Percentiles rank a stretch among this genome's conserved stretches.
phyloP scores from a whole-genome alignment of 2,888 invertebrate species.

The Rhimphoctona megacephalus region DNA sequence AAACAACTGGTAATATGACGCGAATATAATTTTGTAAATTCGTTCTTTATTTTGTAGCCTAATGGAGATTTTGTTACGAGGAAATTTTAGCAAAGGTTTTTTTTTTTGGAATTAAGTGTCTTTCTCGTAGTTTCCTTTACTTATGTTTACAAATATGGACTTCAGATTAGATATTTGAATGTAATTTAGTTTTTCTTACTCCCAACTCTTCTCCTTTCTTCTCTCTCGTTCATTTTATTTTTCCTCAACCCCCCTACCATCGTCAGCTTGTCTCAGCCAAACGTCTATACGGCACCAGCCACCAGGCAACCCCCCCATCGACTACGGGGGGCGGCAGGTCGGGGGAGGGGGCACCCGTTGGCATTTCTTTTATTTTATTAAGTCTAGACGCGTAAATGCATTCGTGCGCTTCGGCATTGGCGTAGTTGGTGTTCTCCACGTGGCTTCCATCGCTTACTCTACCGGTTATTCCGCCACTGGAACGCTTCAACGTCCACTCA shows the following conservation, averaged over 20 bases:
- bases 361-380: conserved; percentile 84
- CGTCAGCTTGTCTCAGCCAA: conserved; percentile 47
- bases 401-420: conserved; percentile 81
- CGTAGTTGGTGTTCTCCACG: conserved; percentile 76
- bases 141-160: not conserved
- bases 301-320: conserved; percentile 66
- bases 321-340: conserved; percentile 42
- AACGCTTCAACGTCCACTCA: conserved; percentile 21
- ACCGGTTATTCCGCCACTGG: conserved; percentile 44
- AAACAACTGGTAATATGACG: not conserved
- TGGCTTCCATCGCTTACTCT: conserved; percentile 55
- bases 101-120: not conserved
- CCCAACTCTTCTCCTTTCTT: conserved; percentile 35
- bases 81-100: not conserved
- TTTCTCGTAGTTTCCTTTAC: not conserved
- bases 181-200: conserved; percentile 9
- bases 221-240: conserved; percentile 52
- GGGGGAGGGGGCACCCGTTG: conserved; percentile 70
- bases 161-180: not conserved
- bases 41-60: not conserved
- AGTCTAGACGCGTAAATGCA: conserved; percentile 84
- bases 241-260: conserved; percentile 53
- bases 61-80: not conserved
- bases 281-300: conserved; percentile 57
- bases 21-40: not conserved